A percentile compares a stretch with the other conserved stretches of the same genome.
Conservation (phyloP, 2,888 invertebrate species). For the Beris morrisii region DNA sequence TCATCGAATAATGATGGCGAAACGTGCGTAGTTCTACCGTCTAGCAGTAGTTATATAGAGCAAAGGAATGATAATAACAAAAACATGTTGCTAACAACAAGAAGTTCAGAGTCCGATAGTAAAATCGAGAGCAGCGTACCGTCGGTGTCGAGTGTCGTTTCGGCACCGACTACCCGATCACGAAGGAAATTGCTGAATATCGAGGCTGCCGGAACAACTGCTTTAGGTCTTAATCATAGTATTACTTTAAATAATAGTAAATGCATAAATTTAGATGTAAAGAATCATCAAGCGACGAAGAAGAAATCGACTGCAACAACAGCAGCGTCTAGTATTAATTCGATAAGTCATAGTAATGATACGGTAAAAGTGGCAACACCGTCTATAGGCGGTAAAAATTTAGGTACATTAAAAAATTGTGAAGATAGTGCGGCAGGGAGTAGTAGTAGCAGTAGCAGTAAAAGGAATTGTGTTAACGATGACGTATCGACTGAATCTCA, state of each 20-base stretch:
- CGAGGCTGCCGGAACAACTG: slow-evolving; percentile 43
- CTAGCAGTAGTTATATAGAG: slow-evolving; percentile 32
- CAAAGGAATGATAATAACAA: slow-evolving; percentile 21
- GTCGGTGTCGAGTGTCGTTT: slow-evolving; percentile 38
- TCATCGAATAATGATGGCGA: slow-evolving; percentile 38
- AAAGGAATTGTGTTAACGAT: slow-evolving; percentile 38
- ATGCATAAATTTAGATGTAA: slow-evolving; percentile 34
- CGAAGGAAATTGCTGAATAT: slow-evolving; percentile 36
- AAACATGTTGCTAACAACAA: slow-evolving; percentile 35
- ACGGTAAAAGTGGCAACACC: background rate
- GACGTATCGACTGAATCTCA: slow-evolving; percentile 39
- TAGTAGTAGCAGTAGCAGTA: slow-evolving; percentile 26
- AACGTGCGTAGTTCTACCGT: slow-evolving; percentile 36
- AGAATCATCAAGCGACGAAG: slow-evolving; percentile 37
- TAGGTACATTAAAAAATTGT: slow-evolving; percentile 15
- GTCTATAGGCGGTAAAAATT: slow-evolving; percentile 21
- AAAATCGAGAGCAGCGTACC: slow-evolving; percentile 19
- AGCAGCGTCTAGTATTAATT: slow-evolving; percentile 26
- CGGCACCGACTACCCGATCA: slow-evolving; percentile 39
- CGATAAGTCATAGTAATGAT: slow-evolving; percentile 1
- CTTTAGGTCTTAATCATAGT: slow-evolving; percentile 33
- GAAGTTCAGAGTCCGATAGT: slow-evolving; percentile 31
- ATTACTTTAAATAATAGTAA: slow-evolving; percentile 38
- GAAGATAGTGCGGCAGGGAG: slow-evolving; percentile 9
- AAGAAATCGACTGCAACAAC: slow-evolving; percentile 21